Conservation (phyloP, 2,888 invertebrate species). For the Plebejus melissa region DNA sequence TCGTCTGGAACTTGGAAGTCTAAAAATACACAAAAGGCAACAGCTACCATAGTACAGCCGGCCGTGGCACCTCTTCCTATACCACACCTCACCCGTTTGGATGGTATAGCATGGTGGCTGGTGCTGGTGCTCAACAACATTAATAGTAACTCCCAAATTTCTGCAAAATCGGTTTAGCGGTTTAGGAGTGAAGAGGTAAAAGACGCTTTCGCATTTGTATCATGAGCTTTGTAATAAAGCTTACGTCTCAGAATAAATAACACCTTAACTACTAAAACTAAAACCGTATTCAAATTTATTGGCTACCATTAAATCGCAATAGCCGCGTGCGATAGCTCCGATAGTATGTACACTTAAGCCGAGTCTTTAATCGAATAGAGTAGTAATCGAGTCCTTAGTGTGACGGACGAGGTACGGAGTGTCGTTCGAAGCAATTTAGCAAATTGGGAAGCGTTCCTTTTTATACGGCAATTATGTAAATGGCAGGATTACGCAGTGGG, state of each 20-base stretch:
- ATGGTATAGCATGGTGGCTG: too few relatives aligned
- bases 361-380: conserved; percentile 32
- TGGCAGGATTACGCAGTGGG: conserved; percentile 77
- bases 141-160: too few relatives aligned
- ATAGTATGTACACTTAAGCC: too few relatives aligned
- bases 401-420: conserved; percentile 54
- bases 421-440: conserved; percentile 76
- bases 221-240: not conserved
- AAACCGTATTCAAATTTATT: conserved; percentile 1
- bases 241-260: not conserved
- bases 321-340: not conserved
- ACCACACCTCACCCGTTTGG: too few relatives aligned
- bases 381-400: conserved; percentile 36
- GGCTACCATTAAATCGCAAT: conserved; percentile 1
- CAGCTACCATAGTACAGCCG: too few relatives aligned
- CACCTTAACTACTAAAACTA: not conserved
- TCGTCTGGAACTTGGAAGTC: too few relatives aligned
- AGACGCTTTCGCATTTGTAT: too few relatives aligned
- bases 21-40: too few relatives aligned
- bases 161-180: too few relatives aligned
- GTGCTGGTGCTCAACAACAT: too few relatives aligned
- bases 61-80: too few relatives aligned
- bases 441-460: conserved; percentile 78
- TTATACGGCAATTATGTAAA: conserved; percentile 80
- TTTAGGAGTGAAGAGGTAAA: too few relatives aligned